Evolutionary conservation across 2,113 vertebrate species (phyloP), one percentile per base, ranked within the genome.

Genomic region (Oncorhynchus clarkii): DNA sequence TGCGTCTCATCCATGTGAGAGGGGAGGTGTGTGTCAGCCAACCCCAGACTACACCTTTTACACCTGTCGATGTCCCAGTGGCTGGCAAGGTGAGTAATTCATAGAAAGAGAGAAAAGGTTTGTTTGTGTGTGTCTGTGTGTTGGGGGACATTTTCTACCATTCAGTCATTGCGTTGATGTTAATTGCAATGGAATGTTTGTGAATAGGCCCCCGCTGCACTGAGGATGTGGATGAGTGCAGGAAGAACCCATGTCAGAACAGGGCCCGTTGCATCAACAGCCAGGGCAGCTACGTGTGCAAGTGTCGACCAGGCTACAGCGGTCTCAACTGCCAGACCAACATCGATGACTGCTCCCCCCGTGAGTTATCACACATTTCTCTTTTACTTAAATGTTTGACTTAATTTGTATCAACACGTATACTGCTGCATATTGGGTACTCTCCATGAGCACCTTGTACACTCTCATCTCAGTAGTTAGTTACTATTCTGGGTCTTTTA

Each of bases 311-410:
- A 0, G 97, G 97, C 72, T 99, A 96, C 93, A 96, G 92, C 0
- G 97, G 97, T 6, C 87, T 91, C 78, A 96, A 96, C 94, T 99
- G 97, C 75, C 96, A 97, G 85, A 97, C 90, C 27, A 95, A 99
- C 84, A 89, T 96, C 0, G 92, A 99, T 0, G 97, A 99, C 88
- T 99, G 97, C 83, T 93, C 94, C 4, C 93, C 97, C 20, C 96
- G 97, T 99, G 87, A 95, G 97, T 96, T 74, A 73, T 67, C 7
- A 31, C 29, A 14, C 34, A 18, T 3, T 13, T 48, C 39, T 45
- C 39, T 45, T 9, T 45, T 12, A 45, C 39, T 11, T 11, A 0
- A 3, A 27, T 27, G 0, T 27, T 27, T 27, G 3, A 27, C 27
- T 27, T 45, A 45, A 45, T 11, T 45, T 9, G 2, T 45, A 12